phyloP scores from a whole-genome alignment of 2,888 invertebrate species.

The Archips crataeganus region DNA sequence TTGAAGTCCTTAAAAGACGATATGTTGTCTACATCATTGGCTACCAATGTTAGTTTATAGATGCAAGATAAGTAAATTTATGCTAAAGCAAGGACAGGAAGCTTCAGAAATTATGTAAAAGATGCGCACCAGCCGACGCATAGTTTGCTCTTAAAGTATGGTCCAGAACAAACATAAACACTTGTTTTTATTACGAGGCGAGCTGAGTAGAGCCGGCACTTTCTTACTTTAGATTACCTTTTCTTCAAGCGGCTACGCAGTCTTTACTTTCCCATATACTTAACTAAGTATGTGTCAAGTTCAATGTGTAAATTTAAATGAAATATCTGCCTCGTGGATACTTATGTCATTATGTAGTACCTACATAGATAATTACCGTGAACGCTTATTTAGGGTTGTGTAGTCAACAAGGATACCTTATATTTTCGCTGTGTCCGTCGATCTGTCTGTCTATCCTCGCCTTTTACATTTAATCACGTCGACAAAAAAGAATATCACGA shows the following conservation, averaged over 20 bases:
- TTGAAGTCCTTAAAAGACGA: neutral
- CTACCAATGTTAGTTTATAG: neutral
- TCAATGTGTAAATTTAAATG: neutral
- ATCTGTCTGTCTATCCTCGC: too few species aligned
- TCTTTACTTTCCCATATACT: slow-evolving; percentile 1
- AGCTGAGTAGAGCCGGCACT: neutral
- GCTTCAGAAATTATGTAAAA: neutral
- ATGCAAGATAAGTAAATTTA: neutral
- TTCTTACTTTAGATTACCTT: slow-evolving; percentile 14
- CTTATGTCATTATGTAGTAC: neutral
- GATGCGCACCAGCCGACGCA: neutral
- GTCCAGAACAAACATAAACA: slow-evolving; percentile 3
- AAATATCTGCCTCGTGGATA: neutral
- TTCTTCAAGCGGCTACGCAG: neutral
- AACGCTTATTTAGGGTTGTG: neutral
- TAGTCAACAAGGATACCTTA: too few species aligned
- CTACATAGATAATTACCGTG: neutral
- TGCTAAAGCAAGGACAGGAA: neutral
- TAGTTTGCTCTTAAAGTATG: slow-evolving; percentile 1
- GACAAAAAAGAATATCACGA: too few species aligned
- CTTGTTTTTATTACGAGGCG: slow-evolving; percentile 14
- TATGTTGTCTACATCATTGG: neutral
- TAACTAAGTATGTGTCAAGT: neutral
- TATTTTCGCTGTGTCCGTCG: too few species aligned
- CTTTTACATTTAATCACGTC: too few species aligned